These are phyloP conservation scores for Drosophila trapezifrons DNA, from an alignment of 1,140 invertebrate species.

Conservation along the genomic window DNA sequence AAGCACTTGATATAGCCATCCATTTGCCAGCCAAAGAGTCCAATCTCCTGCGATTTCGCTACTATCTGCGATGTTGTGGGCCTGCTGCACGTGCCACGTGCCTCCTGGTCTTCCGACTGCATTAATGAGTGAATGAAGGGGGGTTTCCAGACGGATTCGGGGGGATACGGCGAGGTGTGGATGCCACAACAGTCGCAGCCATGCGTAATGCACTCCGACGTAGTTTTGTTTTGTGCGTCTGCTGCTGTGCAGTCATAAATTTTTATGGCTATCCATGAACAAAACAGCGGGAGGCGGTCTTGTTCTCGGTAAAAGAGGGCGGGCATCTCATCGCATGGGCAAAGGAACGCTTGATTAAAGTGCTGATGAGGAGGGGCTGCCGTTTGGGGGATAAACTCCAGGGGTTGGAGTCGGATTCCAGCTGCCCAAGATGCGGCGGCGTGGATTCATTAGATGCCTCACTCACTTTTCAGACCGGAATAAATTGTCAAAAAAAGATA, in stretches of 20 bases:
- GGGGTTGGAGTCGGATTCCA: background rate
- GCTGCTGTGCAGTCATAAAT: slow-evolving; percentile 45
- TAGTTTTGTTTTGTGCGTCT: slow-evolving; percentile 46
- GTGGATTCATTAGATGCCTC: background rate
- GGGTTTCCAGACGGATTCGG: background rate
- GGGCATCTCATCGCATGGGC: slow-evolving; percentile 12
- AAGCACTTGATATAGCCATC: slow-evolving; percentile 39
- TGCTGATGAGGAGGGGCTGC: slow-evolving; percentile 37
- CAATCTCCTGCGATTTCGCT: slow-evolving; percentile 32
- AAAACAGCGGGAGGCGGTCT: slow-evolving; percentile 43
- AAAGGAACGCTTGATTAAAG: slow-evolving; percentile 40
- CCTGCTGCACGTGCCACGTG: slow-evolving; percentile 39
- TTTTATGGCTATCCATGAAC: slow-evolving; percentile 52
- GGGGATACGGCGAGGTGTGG: slow-evolving; percentile 22
- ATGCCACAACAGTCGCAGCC: slow-evolving; percentile 31
- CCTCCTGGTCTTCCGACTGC: slow-evolving; percentile 18
- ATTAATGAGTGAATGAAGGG: slow-evolving; percentile 18
- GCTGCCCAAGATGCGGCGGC: slow-evolving; percentile 3
- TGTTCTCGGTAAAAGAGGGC: slow-evolving; percentile 42
- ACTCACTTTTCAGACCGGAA: background rate
- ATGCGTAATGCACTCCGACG: slow-evolving; percentile 45
- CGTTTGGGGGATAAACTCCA: slow-evolving; percentile 2
- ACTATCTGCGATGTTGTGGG: slow-evolving; percentile 23
- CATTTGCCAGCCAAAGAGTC: slow-evolving; percentile 26
- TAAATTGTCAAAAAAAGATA: background rate